Evolutionary conservation across 2,797 vertebrate species (phyloP), one percentile per base, ranked within the genome.

Genomic region (Synaphobranchus kaupii): DNA sequence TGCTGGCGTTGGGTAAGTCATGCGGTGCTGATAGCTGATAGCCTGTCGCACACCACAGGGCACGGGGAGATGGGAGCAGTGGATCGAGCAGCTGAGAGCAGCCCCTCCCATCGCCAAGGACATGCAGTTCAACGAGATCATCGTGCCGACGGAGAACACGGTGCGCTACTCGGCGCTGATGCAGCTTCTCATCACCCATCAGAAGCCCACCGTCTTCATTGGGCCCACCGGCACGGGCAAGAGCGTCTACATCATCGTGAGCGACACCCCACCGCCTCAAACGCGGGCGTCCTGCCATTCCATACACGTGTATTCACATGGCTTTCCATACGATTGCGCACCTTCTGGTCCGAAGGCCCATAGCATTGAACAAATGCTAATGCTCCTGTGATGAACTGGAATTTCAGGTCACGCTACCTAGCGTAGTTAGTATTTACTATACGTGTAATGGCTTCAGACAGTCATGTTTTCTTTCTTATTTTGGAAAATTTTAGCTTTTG

Each of bases 221-320:
- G 97, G 97, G 2, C 97, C 97, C 80, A 99, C 97, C 0, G 98
- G 98, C 88, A 98, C 98, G 56, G 98, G 98, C 86, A 98, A 98
- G 92, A 98, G 97, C 76, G 95, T 97, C 86, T 98, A 98, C 90
- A 96, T 98, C 89, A 98, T 95, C 87, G 97, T 98, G 94, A 96
- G 97, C 97, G 54, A 12, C 20, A 31, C 63, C 10, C 31, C 1
- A 50, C 47, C 68, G 34, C 28, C 15, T 39, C 68, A 73, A 73
- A 73, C 31, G 13, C 31, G 15, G 31, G 68, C 68, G 13, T 31
- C 13, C 28, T 13, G 10, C 13, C 68, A 73, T 15, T 34, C 63
- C 63, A 68, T 48, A 25, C 56, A 50, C 66, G 44, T 22, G 88
- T 54, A 83, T 73, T 86, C 84, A 86, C 28, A 83, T 83, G 88